These are phyloP conservation scores for Gopherus evgoodei DNA, from an alignment of 2,113 vertebrate genomes.

Conservation along the genomic window DNA sequence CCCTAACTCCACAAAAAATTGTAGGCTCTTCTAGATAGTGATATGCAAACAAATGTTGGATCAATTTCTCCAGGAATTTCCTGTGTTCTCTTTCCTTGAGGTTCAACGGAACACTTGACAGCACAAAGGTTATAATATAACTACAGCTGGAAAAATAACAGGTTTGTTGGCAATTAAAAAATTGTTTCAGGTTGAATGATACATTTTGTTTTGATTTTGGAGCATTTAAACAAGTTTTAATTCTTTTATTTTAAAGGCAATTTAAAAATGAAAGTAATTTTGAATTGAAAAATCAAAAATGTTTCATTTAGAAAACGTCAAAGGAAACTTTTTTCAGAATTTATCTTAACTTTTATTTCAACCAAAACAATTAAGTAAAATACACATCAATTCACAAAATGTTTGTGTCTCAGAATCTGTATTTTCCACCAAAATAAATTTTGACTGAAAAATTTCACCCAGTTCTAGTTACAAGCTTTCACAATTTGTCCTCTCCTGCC, in stretches of 20 bases:
- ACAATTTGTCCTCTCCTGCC: neutral
- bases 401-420: neutral
- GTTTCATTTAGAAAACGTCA: neutral
- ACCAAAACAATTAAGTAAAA: neutral
- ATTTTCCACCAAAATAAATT: neutral
- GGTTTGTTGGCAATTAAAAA: neutral
- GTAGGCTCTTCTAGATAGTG: neutral
- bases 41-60: rapidly evolving
- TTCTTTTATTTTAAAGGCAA: neutral
- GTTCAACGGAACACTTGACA: neutral
- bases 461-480: neutral
- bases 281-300: neutral
- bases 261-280: neutral
- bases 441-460: neutral
- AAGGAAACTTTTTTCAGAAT: neutral
- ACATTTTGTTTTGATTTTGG: neutral
- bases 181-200: neutral
- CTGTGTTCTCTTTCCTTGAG: neutral
- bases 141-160: neutral
- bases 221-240: neutral
- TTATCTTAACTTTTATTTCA: neutral
- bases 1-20: neutral
- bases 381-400: neutral
- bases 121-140: neutral
- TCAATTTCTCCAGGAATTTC: neutral